These are phyloP conservation scores for Clarias gariepinus DNA, from an alignment of 2,113 vertebrate species.

Conservation along the genomic window DNA sequence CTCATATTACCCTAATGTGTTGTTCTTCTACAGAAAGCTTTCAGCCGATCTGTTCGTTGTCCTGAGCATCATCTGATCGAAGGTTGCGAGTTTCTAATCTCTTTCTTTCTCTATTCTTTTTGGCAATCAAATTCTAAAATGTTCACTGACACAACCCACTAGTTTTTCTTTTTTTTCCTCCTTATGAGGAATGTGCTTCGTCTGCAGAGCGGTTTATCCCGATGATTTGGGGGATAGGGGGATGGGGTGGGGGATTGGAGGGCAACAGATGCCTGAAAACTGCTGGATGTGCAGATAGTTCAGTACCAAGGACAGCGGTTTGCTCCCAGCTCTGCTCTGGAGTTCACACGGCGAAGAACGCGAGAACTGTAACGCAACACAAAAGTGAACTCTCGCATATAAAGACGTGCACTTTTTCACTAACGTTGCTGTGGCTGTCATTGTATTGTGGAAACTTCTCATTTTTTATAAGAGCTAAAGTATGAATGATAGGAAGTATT, in stretches of 20 bases:
- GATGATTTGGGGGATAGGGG: not conserved
- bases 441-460: not conserved
- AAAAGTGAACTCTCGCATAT: not conserved
- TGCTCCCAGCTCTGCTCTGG: not conserved
- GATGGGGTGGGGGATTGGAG: not conserved
- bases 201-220: not conserved
- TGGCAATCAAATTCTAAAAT: slow-evolving; percentile 4
- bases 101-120: too few relatives aligned
- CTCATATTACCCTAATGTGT: slow-evolving; percentile 33
- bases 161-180: not conserved
- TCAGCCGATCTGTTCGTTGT: not conserved
- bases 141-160: not conserved
- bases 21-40: slow-evolving; percentile 17
- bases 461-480: not conserved
- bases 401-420: not conserved
- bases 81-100: not conserved
- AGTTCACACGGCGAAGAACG: not conserved
- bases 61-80: slow-evolving; percentile 21
- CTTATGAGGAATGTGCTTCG: not conserved
- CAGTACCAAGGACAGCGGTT: slow-evolving; percentile 64
- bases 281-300: slow-evolving; percentile 17
- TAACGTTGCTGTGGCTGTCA: not conserved
- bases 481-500: not conserved
- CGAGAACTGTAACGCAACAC: not conserved
- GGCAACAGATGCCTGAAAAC: not conserved